A percentile compares a stretch with the other conserved stretches of the same genome.
These are phyloP conservation scores for Thamnophis elegans DNA, from an alignment of 2,797 vertebrate genomes.

Conservation along the genomic window DNA sequence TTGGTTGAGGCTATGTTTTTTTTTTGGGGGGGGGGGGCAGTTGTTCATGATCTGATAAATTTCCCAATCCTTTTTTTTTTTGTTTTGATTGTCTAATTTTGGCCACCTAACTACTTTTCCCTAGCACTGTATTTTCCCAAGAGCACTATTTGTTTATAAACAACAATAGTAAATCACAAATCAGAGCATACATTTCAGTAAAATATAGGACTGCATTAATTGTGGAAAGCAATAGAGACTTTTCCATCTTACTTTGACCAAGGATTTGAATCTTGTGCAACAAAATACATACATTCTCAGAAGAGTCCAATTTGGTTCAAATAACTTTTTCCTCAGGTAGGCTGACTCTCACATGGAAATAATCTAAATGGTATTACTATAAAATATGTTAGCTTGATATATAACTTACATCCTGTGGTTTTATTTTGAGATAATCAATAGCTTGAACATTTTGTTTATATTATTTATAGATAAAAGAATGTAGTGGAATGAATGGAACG, in stretches of 20 bases:
- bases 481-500: no score
- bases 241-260: background rate
- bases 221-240: background rate
- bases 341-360: background rate
- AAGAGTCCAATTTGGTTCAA: background rate
- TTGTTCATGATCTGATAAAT: background rate
- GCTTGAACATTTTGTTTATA: slow-evolving; percentile 24
- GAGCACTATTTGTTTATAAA: background rate
- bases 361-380: background rate
- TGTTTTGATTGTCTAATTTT: background rate
- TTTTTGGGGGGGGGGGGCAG: background rate
- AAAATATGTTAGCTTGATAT: background rate
- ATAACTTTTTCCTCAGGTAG: background rate
- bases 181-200: background rate
- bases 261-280: background rate
- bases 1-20: background rate
- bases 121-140: background rate
- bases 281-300: background rate
- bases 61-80: background rate
- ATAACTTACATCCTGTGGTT: background rate
- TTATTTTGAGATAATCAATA: slow-evolving; percentile 3
- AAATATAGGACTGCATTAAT: background rate
- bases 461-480: slow-evolving; percentile 35
- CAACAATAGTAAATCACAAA: background rate
- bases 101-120: background rate